Base-by-base conservation (phyloP, 2,888 invertebrate genomes). In the Odontomyia ornata region DNA sequence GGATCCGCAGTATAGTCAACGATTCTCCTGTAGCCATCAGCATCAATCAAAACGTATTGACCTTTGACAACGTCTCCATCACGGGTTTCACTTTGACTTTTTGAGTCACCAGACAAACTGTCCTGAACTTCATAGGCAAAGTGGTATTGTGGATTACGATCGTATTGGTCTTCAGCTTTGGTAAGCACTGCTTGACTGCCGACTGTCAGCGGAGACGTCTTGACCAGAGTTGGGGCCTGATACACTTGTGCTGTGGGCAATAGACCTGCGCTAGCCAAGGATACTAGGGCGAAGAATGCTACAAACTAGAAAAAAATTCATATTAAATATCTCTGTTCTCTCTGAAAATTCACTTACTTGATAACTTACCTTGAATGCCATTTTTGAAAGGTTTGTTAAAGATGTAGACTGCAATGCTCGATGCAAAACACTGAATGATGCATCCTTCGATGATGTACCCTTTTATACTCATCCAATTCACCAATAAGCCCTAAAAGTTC, bases 101-200 rank as follows among this genome's bases (percentile, higher is more conserved):
- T 87, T 1, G 85, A 85, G 75, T 87, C 87, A 43, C 87, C 87
- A 9, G 87, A 85, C 5, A 86, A 79, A 71, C 83, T 82, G 80
- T 87, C 87, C 80, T 87, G 85, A 27, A 87, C 84, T 76, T 87
- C 87, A 79, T 87, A 87, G 28, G 84, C 85, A 60, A 84, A 87
- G 69, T 84, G 83, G 81, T 87, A 87, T 80, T 86, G 85, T 11
- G 87, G 86, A 81, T 86, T 83, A 60, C 86, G 84, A 78, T 87
- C 86, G 81, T 85, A 85, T 78, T 86, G 85, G 79, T 86, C 84
- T 3, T 77, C 78, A 47, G 62, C 77, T 57, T 78, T 80, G 5
- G 79, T 77, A n/a, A 84, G 81, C 67, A 82, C 82, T 27, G 83
- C 84, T 46, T 82, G 80, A 1, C n/a, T n/a, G 4, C 80, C 80